A percentile compares a stretch with the other conserved stretches of the same genome.
Conservation (phyloP, 2,113 vertebrate genomes). For the Phasianus colchicus region DNA sequence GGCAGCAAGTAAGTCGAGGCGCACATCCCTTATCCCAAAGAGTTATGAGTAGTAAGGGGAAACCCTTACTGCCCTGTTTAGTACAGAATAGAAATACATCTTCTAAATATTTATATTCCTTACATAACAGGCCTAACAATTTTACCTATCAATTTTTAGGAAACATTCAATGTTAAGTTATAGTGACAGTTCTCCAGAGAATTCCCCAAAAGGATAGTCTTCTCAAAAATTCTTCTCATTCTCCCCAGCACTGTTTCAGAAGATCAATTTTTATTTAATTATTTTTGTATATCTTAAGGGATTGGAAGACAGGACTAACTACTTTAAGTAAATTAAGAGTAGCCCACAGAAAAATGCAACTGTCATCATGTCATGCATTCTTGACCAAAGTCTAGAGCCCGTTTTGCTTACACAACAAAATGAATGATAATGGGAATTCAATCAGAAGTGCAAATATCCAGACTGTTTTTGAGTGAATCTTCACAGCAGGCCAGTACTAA, state of each 20-base stretch:
- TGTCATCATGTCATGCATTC: not conserved
- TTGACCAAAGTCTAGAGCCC: not conserved
- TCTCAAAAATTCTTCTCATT: not conserved
- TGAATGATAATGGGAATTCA: not conserved
- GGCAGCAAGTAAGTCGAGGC: rapidly evolving
- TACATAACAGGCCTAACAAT: not conserved
- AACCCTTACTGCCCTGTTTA: not conserved
- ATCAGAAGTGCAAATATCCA: not conserved
- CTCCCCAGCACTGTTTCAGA: not conserved
- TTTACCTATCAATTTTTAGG: not conserved
- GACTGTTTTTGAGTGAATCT: not conserved
- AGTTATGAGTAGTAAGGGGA: not conserved
- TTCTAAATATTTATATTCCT: not conserved
- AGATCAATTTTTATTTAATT: not conserved
- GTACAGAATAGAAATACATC: not conserved
- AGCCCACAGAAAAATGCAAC: not conserved
- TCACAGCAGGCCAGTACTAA: not conserved
- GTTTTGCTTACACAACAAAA: not conserved
- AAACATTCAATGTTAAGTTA: not conserved
- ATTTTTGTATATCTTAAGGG: not conserved
- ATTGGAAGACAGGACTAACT: not conserved
- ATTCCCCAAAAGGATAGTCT: not conserved
- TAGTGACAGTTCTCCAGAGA: not conserved
- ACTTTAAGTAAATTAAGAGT: not conserved
- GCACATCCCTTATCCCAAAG: not conserved